Percentiles rank a stretch among this genome's conserved stretches.
These are phyloP conservation scores for Microtus montanus DNA, from an alignment of 2,113 vertebrate genomes.

Conservation along the genomic window DNA sequence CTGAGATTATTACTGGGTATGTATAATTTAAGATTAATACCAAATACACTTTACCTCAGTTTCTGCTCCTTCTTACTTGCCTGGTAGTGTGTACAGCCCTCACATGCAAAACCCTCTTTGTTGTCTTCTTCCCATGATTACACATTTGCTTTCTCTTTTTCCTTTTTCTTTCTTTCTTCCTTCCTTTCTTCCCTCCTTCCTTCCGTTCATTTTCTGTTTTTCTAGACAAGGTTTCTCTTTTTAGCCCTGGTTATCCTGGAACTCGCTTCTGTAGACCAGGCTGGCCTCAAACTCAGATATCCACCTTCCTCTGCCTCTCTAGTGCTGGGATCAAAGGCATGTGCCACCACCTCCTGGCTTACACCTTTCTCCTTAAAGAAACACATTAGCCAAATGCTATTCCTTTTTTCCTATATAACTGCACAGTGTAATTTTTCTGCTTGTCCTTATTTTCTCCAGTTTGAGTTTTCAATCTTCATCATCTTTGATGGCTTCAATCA, in stretches of 20 bases:
- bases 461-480: neutral
- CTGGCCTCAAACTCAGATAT: neutral
- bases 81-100: neutral
- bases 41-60: neutral
- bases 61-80: neutral
- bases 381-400: accelerated
- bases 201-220: neutral
- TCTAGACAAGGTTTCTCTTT: neutral
- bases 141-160: accelerated
- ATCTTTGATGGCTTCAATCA: accelerated
- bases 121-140: accelerated
- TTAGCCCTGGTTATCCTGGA: neutral
- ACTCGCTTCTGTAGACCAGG: neutral
- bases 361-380: neutral
- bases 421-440: too few relatives aligned
- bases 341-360: too few relatives aligned
- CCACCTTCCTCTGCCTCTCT: neutral
- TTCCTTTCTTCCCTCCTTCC: neutral
- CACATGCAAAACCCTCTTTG: neutral
- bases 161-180: neutral
- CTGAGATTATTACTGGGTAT: neutral
- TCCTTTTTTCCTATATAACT: neutral
- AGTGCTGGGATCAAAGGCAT: neutral
- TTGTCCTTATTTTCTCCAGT: accelerated
- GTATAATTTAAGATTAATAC: neutral